A percentile compares a stretch with the other conserved stretches of the same genome.
Conservation (phyloP, 2,888 invertebrate genomes). For the Erpobdella octoculata region DNA sequence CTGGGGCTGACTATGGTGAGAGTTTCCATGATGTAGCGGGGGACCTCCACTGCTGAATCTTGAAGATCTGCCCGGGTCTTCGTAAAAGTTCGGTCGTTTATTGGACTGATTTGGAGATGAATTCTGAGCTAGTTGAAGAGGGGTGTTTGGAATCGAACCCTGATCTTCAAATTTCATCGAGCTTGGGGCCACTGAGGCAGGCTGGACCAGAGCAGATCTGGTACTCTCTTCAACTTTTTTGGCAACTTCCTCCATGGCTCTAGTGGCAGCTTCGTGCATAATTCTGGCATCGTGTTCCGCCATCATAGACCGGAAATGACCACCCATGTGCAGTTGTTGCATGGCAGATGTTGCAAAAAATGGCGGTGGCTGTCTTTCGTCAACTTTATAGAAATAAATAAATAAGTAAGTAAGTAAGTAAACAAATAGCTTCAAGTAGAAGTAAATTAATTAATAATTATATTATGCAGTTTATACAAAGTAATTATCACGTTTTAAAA, state of each 20-base stretch:
- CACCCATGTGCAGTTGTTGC: constrained; percentile 17
- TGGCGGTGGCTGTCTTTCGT: constrained; percentile 10
- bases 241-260: constrained; percentile 25
- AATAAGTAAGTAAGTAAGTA: too few relatives aligned
- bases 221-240: constrained; percentile 23
- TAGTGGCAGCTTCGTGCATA: constrained; percentile 25
- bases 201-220: constrained; percentile 8
- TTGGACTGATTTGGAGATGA: not conserved
- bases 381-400: too few relatives aligned
- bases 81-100: not conserved
- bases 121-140: not conserved
- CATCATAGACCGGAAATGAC: constrained; percentile 20
- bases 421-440: too few relatives aligned
- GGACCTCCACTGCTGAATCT: not conserved
- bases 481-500: too few relatives aligned
- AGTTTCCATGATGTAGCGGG: not conserved
- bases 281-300: constrained; percentile 21
- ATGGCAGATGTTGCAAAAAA: constrained; percentile 13
- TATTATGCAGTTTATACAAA: too few relatives aligned
- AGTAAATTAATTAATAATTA: too few relatives aligned
- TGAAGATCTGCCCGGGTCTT: not conserved
- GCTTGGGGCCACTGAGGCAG: not conserved
- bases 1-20: not conserved
- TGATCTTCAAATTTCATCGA: not conserved
- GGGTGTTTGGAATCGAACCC: not conserved